These are phyloP conservation scores for Andrena praecox DNA, from an alignment of 2,888 invertebrate species.

Conservation along the genomic window DNA sequence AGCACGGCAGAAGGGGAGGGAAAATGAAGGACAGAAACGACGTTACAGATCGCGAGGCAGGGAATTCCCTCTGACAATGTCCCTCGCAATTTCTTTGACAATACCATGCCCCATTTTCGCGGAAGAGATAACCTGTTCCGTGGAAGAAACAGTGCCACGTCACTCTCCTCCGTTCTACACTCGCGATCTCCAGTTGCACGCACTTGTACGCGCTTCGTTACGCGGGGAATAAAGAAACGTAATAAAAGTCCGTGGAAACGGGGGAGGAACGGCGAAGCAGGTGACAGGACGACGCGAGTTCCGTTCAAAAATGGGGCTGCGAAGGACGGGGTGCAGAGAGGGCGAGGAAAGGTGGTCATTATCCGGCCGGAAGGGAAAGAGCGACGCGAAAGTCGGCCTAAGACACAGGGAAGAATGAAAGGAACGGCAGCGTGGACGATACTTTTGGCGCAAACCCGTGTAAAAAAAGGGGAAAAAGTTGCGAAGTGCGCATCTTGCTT, in stretches of 20 bases:
- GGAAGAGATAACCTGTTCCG: conserved; percentile 29
- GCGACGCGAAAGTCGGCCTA: conserved; percentile 38
- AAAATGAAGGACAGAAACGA: conserved; percentile 24
- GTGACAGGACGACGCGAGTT: neutral
- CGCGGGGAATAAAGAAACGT: neutral
- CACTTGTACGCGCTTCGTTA: neutral
- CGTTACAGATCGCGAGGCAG: conserved; percentile 23
- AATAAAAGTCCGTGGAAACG: neutral
- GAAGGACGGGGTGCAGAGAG: too few species aligned
- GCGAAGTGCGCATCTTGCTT: neutral
- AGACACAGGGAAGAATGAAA: conserved; percentile 29
- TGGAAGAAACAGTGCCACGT: conserved; percentile 26
- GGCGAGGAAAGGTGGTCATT: conserved; percentile 34
- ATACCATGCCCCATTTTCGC: conserved; percentile 1
- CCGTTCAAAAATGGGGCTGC: neutral
- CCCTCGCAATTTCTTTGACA: conserved; percentile 23
- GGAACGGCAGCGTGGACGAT: conserved; percentile 31
- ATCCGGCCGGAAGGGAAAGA: conserved; percentile 34
- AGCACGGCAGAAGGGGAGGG: neutral
- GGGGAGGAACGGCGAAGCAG: neutral
- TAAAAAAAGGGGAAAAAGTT: neutral
- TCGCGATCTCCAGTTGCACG: neutral
- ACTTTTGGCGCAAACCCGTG: neutral
- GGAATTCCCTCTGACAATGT: conserved; percentile 32
- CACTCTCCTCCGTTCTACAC: neutral